phyloP scores from a whole-genome alignment of 1,140 invertebrate species.

The Zaprionus lachaisei region DNA sequence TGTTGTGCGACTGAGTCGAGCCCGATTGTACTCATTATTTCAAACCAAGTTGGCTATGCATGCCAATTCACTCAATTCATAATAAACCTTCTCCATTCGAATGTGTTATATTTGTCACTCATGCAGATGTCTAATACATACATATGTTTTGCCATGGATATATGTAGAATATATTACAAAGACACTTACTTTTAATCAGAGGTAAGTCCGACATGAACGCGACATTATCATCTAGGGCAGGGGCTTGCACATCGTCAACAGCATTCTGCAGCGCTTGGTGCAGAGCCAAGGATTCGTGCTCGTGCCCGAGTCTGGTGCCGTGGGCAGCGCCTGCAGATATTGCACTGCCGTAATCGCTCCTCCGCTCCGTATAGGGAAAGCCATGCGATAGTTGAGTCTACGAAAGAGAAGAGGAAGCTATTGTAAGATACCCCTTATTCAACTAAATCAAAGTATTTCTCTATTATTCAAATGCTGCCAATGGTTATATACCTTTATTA shows the following conservation, averaged over 20 bases:
- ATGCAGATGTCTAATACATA: too few relatives aligned
- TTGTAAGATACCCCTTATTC: not conserved
- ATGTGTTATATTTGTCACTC: too few relatives aligned
- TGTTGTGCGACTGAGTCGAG: too few relatives aligned
- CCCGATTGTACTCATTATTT: too few relatives aligned
- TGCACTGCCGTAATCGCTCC: conserved; percentile 80
- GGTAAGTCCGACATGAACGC: conserved; percentile 95
- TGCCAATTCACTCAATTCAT: too few relatives aligned
- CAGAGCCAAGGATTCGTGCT: conserved; percentile 88
- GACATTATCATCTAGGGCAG: conserved; percentile 92
- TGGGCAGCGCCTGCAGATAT: conserved; percentile 75
- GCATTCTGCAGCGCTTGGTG: conserved; percentile 89
- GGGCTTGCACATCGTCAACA: conserved; percentile 92
- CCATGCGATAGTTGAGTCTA: conserved; percentile 84
- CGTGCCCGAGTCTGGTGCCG: conserved; percentile 77
- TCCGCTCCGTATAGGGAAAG: conserved; percentile 83
- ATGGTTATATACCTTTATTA: not conserved
- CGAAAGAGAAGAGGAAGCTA: not conserved
- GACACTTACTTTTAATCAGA: conserved; percentile 93
- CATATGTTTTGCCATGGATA: too few relatives aligned
- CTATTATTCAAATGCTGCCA: not conserved
- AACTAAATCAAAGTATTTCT: not conserved
- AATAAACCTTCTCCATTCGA: too few relatives aligned
- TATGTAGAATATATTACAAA: too few relatives aligned
- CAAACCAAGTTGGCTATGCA: too few relatives aligned